Evolutionary conservation across 2,797 vertebrate genomes (phyloP).

Genomic region (Chelon auratus): DNA sequence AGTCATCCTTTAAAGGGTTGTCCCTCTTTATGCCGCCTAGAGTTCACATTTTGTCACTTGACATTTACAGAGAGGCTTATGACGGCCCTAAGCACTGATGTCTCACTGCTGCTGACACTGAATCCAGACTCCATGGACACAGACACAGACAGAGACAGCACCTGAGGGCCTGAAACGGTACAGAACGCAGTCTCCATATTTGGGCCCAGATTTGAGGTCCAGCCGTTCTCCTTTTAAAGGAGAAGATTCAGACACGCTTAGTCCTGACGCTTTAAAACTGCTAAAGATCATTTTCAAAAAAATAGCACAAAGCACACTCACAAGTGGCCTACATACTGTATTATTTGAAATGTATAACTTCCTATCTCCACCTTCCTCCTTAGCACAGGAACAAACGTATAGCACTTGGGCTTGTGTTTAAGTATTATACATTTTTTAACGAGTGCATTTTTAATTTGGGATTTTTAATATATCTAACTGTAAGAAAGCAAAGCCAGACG

Average conservation of each 20-base stretch:
- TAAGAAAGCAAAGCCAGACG: not conserved
- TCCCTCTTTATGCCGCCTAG: constrained; percentile 71
- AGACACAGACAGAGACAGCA: constrained; percentile 49
- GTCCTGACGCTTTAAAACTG: not conserved
- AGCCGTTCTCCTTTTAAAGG: not conserved
- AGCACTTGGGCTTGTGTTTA: no score
- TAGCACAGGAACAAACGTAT: no score
- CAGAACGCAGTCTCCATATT: constrained; percentile 37
- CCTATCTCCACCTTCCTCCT: no score
- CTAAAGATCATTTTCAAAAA: no score
- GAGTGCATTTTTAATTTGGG: not conserved
- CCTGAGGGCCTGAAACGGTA: constrained; percentile 50
- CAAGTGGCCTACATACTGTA: no score
- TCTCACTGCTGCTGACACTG: constrained; percentile 69
- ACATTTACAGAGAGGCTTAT: constrained; percentile 76
- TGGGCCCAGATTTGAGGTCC: constrained; percentile 22
- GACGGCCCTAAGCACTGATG: constrained; percentile 66
- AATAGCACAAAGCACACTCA: no score
- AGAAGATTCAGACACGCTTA: not conserved
- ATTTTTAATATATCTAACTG: not conserved
- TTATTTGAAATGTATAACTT: no score
- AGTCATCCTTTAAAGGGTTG: constrained; percentile 72
- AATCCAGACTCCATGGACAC: constrained; percentile 54
- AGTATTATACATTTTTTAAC: no score
- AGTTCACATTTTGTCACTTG: constrained; percentile 81